These are phyloP conservation scores for Bradypodion ventrale DNA, from an alignment of 2,797 vertebrate genomes.

Conservation along the genomic window DNA sequence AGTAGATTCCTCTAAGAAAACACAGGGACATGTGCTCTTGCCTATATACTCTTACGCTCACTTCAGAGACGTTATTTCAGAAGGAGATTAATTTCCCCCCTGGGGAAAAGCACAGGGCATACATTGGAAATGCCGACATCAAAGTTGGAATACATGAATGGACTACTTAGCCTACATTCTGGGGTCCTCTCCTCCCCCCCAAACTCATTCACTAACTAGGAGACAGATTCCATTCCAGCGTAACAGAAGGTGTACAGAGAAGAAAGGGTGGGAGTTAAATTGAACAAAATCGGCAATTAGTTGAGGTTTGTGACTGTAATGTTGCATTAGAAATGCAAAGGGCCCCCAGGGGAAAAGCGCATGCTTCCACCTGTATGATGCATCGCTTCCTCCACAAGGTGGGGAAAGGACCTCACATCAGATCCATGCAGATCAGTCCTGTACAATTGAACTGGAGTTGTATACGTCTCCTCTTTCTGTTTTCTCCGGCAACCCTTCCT, in stretches of 20 bases:
- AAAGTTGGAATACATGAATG: constrained; percentile 61
- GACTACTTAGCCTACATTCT: constrained; percentile 11
- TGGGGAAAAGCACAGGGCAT: constrained; percentile 73
- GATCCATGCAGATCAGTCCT: background rate
- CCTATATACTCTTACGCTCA: background rate
- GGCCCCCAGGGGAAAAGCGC: background rate
- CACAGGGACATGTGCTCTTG: constrained; percentile 26
- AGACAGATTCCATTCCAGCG: constrained; percentile 69
- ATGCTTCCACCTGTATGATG: no score
- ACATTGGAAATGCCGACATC: no score
- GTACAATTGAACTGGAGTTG: background rate
- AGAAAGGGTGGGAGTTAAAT: constrained; percentile 67
- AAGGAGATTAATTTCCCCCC: constrained; percentile 45
- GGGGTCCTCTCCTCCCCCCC: background rate
- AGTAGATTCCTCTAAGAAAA: constrained; percentile 53
- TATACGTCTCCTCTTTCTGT: no score
- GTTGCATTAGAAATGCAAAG: constrained; percentile 47
- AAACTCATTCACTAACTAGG: constrained; percentile 10
- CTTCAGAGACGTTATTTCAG: constrained; percentile 70
- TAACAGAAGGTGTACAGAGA: constrained; percentile 73
- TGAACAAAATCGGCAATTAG: constrained; percentile 66
- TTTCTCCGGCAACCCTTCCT: background rate
- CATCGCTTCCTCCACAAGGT: background rate
- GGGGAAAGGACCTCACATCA: background rate
- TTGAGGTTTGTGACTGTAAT: constrained; percentile 51